Conservation (phyloP, 2,797 vertebrate species). For the Sebastes glaucus region DNA sequence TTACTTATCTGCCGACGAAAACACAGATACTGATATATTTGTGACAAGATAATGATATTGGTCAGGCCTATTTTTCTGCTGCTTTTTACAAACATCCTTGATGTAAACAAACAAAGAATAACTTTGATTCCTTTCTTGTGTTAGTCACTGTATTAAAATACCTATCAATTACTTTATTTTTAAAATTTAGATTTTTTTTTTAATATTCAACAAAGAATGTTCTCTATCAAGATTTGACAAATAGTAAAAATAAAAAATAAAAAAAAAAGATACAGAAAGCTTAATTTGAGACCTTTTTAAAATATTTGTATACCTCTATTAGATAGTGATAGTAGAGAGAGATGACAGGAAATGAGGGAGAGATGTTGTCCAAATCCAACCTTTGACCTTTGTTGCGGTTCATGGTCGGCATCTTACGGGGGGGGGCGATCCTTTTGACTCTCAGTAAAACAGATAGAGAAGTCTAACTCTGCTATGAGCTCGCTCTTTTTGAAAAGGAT, state of each 20-base stretch:
- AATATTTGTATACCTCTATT: no score
- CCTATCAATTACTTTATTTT: not conserved
- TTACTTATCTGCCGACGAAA: not conserved
- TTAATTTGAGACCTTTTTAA: not conserved
- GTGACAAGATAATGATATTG: not conserved
- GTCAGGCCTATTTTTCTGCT: not conserved
- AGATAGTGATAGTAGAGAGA: not conserved
- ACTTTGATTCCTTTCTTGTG: not conserved
- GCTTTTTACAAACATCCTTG: not conserved
- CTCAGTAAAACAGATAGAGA: not conserved
- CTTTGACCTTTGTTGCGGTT: not conserved
- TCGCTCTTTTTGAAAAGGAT: not conserved
- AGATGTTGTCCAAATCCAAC: not conserved
- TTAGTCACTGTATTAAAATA: not conserved
- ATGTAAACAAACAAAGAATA: not conserved
- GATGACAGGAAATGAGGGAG: not conserved
- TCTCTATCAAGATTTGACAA: not conserved
- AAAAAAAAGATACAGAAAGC: not conserved
- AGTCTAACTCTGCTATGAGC: not conserved
- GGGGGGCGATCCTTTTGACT: not conserved
- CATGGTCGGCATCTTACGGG: not conserved
- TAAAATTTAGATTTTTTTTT: not conserved
- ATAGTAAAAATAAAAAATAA: not conserved
- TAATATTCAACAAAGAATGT: not conserved
- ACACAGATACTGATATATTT: not conserved